Evolutionary conservation across 2,113 vertebrate species (phyloP), one percentile per base, ranked within the genome.

Genomic region (Salminus brasiliensis): DNA sequence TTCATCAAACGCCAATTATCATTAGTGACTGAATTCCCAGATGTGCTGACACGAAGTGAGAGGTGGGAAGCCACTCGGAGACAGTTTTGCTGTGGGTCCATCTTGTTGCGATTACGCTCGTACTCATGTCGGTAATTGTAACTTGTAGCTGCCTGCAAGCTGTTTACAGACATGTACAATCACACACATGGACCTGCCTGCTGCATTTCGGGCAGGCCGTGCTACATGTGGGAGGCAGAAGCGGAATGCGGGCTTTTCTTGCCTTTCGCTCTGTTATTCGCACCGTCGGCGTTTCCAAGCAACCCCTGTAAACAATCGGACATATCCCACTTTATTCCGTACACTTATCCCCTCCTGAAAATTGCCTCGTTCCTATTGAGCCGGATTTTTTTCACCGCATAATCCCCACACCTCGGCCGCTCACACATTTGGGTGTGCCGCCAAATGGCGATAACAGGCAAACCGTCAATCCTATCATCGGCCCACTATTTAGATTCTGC

Each of bases 141-240:
- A 63, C 59, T 62, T 68, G 52, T 52, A 47, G 69, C 78, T 81
- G 82, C 73, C 78, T 80, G 79, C 74, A 59, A 84, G 83, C 83
- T 81, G 79, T 81, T 84, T 81, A 84, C 70, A 80, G 78, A 59
- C 76, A 65, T 60, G 70, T 79, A 73, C 63, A 74, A 78, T 81
- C 74, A 65, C 78, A 84, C 74, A 74, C 76, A 73, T 34, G 62
- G 78, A 77, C 77, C 76, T 73, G 60, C 68, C 69, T 34, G 63
- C 75, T 80, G 67, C 23, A 66, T 72, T 79, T 83, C 53, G 67
- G 27, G 43, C 47, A 21, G 69, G 77, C 47, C 62, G 45, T 21
- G 70, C 72, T 72, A 71, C 78, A 79, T 79, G 69, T 79, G 78
- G 70, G 41, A 41, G 62, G 70, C 78, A 79, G 78, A 55, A 79